These are phyloP conservation scores for Peromyscus attwateri DNA, from an alignment of 2,797 vertebrate genomes.

Conservation along the genomic window DNA sequence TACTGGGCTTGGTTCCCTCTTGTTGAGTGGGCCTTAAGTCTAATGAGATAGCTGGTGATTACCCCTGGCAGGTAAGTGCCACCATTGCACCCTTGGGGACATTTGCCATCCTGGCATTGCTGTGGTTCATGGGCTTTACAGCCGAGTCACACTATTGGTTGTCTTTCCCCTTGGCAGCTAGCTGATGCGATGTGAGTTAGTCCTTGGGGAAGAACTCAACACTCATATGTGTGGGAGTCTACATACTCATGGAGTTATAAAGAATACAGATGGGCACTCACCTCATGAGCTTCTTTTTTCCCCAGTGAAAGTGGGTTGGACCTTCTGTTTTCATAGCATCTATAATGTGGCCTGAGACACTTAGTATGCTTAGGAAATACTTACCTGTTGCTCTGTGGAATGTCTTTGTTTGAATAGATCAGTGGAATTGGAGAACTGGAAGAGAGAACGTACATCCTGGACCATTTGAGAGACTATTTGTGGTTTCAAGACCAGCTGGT, in stretches of 20 bases:
- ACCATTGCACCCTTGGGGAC: not conserved
- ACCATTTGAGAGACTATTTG: not conserved
- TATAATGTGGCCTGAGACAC: not conserved
- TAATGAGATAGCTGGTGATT: not conserved
- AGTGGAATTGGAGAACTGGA: not conserved
- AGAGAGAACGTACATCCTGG: not conserved
- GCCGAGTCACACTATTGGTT: not conserved
- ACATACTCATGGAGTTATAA: not conserved
- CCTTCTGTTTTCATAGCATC: not conserved
- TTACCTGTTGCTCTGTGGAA: not conserved
- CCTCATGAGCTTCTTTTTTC: not conserved
- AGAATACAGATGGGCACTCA: not conserved
- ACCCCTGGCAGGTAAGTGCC: not conserved
- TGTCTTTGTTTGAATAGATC: not conserved
- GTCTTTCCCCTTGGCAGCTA: not conserved
- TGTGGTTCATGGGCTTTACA: not conserved
- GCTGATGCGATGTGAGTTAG: not conserved
- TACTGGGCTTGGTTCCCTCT: too few species aligned
- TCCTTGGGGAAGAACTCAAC: not conserved
- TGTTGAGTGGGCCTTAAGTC: too few species aligned
- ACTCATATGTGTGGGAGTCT: not conserved
- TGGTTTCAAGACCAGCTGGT: not conserved
- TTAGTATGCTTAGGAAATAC: not conserved
- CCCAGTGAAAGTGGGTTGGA: not conserved
- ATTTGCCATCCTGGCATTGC: too few species aligned